Evolutionary conservation across 2,888 invertebrate genomes (phyloP), one percentile per base, ranked within the genome.

Genomic region (Parascotia fuliginaria): DNA sequence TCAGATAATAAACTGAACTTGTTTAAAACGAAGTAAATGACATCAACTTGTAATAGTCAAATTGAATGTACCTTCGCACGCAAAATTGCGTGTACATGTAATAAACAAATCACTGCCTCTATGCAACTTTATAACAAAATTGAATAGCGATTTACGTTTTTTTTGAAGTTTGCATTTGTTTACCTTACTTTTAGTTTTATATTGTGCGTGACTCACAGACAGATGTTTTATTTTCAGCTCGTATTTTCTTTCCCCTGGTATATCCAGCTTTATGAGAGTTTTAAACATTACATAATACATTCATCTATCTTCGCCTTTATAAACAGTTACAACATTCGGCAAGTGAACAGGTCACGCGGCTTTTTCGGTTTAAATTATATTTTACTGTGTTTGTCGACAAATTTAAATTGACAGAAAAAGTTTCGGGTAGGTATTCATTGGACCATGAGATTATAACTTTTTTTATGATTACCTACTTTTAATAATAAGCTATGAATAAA

Each of bases 171-270:
- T 77, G 65, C 69, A 75, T 75, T 67, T 81, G 83, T 83, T 83
- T 83, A 83, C 76, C 68, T 79, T 81, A 81, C 74, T 83, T 79
- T 81, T 79, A 81, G 75, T 83, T 79, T 81, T 79, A 79, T 79
- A 75, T 70, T 79, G 73, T 73, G 65, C 75, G 77, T 84, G 83
- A 85, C 73, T 86, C 81, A 82, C 71, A 73, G 73, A 78, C 87
- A 83, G 83, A 85, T 83, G 87, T 85, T 85, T 85, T 86, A 87
- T 87, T 83, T 81, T 77, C 73, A 73, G 78, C 69, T 65, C 61
- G 70, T 78, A 78, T 77, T 77, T 78, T 77, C 75, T 74, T 75
- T 75, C 68, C 74, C n/a, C 66, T 80, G 78, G 77, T 81, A 81
- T 82, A 83, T 82, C 75, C 78, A 74, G 75, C 74, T 86, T 85